phyloP scores from a whole-genome alignment of 2,797 vertebrate species.

The Anabas testudineus region DNA sequence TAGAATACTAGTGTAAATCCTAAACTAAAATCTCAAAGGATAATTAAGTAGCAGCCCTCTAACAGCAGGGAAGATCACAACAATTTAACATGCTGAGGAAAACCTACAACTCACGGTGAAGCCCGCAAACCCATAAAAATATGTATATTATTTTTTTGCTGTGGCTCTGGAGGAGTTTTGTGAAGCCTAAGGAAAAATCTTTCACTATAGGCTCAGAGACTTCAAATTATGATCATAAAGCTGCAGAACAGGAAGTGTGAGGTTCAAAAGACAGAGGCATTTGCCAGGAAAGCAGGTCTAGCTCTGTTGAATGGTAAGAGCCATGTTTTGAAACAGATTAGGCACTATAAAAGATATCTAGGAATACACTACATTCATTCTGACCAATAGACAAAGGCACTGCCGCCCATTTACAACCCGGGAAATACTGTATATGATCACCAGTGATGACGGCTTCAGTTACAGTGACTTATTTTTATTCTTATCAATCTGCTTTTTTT shows the following conservation, averaged over 20 bases:
- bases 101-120: background rate
- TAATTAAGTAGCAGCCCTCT: background rate
- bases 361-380: constrained; percentile 5
- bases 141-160: no score
- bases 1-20: no score
- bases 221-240: background rate
- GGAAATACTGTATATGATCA: no score
- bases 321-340: constrained; percentile 11
- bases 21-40: constrained; percentile 1
- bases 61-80: background rate
- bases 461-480: no score
- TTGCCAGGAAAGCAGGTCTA: background rate
- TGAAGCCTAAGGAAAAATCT: no score
- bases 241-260: background rate
- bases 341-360: background rate
- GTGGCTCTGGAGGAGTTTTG: constrained; percentile 1
- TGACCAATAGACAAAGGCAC: background rate
- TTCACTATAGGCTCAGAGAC: background rate
- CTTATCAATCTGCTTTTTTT: background rate
- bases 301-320: background rate
- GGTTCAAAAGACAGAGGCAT: background rate
- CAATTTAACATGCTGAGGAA: background rate
- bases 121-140: no score
- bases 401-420: no score
- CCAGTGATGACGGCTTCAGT: no score